Conservation (phyloP, 2,797 vertebrate species). For the Cynodonichthys magdalenae region DNA sequence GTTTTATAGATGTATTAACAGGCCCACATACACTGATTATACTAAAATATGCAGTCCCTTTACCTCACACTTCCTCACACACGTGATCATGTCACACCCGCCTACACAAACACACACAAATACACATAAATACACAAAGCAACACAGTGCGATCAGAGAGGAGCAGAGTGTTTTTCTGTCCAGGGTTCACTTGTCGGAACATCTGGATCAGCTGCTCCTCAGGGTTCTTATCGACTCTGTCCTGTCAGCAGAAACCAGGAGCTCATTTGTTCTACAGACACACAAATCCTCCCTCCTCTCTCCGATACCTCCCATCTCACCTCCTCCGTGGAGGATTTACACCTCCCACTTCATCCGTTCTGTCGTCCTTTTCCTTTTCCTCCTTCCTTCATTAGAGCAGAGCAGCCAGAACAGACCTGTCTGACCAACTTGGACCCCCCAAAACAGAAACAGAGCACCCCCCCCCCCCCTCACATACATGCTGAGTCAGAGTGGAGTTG, state of each 20-base stretch:
- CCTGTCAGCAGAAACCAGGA: slow-evolving; percentile 37
- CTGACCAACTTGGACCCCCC: slow-evolving; percentile 31
- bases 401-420: slow-evolving; percentile 49
- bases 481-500: slow-evolving; percentile 68
- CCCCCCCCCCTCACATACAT: slow-evolving; percentile 57
- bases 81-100: slow-evolving; percentile 1
- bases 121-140: slow-evolving; percentile 22
- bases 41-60: background rate
- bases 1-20: slow-evolving; percentile 5
- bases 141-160: background rate
- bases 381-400: slow-evolving; percentile 31
- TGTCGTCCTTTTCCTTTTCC: slow-evolving; percentile 19
- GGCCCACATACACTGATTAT: slow-evolving; percentile 12
- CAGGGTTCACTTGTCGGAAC: background rate
- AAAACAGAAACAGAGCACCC: slow-evolving; percentile 21
- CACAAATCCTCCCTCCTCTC: slow-evolving; percentile 25
- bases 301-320: slow-evolving; percentile 41
- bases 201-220: slow-evolving; percentile 1
- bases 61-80: slow-evolving; percentile 2
- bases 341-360: slow-evolving; percentile 65
- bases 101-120: slow-evolving; percentile 4
- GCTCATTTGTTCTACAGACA: slow-evolving; percentile 23
- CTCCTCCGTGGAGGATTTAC: slow-evolving; percentile 52
- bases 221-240: slow-evolving; percentile 12
- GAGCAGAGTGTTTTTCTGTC: background rate